Conservation (phyloP, 2,797 vertebrate genomes). For the Phaenicophaeus curvirostris region DNA sequence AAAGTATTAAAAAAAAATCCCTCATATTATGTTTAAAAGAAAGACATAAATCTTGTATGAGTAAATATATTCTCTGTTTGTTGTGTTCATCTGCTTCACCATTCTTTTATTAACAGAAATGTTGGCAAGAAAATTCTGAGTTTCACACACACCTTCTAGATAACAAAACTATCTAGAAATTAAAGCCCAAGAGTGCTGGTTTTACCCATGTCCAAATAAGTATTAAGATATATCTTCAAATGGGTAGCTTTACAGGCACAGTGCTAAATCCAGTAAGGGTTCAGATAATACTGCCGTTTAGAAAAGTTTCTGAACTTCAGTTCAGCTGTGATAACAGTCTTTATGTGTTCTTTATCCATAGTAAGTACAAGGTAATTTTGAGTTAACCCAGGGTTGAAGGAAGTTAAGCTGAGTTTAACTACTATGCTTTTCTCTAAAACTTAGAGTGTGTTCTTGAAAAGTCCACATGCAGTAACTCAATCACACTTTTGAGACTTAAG, state of each 20-base stretch:
- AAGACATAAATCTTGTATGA: background rate
- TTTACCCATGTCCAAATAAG: background rate
- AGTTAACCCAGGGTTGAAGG: background rate
- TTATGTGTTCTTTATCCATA: background rate
- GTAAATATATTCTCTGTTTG: conserved; percentile 12
- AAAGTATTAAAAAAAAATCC: background rate
- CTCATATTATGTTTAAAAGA: background rate
- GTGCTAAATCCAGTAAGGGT: background rate
- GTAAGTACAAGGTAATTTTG: background rate
- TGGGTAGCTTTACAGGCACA: background rate
- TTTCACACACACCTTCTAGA: background rate
- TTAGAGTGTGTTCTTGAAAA: background rate
- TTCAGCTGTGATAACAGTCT: background rate
- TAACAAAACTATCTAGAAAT: conserved; percentile 25
- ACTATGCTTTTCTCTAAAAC: background rate
- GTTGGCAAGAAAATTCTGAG: conserved; percentile 4
- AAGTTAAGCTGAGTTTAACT: background rate
- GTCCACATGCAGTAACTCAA: background rate
- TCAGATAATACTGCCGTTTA: background rate
- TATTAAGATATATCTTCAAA: background rate
- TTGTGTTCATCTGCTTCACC: background rate
- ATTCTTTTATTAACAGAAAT: conserved; percentile 18
- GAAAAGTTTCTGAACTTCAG: background rate
- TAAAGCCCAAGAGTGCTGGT: background rate
- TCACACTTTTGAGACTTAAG: background rate